Conservation (phyloP, 1,140 invertebrate species). For the Araneus ventricosus region DNA sequence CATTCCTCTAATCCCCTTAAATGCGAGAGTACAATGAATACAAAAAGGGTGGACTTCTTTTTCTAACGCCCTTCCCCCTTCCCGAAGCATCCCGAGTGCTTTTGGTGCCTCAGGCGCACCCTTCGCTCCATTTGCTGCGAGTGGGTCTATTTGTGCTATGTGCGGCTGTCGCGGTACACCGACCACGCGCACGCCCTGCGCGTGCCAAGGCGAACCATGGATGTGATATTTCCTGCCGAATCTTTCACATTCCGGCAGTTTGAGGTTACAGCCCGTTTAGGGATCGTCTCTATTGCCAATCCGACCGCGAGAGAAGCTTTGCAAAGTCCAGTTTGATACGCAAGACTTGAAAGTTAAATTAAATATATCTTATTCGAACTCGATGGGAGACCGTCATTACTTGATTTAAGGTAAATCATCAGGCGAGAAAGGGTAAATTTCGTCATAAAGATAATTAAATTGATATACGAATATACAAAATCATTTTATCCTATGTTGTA, state of each 20-base stretch:
- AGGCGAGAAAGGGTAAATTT: too few species aligned
- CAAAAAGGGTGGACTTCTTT: slow-evolving; percentile 25
- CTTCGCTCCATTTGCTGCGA: slow-evolving; percentile 59
- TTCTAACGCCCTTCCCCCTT: not conserved
- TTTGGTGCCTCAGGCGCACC: slow-evolving; percentile 10
- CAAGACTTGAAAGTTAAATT: too few species aligned
- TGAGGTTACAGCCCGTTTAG: not conserved
- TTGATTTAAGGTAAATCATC: too few species aligned
- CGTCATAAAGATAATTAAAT: too few species aligned
- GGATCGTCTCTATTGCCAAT: not conserved
- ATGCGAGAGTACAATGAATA: slow-evolving; percentile 52
- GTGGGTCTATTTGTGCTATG: not conserved
- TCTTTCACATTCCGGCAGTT: slow-evolving; percentile 11
- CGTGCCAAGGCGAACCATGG: not conserved
- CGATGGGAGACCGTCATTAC: too few species aligned
- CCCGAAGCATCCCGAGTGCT: not conserved
- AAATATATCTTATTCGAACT: too few species aligned
- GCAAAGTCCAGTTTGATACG: too few species aligned
- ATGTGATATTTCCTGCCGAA: not conserved
- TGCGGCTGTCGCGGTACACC: slow-evolving; percentile 48
- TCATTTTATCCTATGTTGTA: too few species aligned
- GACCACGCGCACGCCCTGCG: slow-evolving; percentile 20
- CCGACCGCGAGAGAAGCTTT: too few species aligned
- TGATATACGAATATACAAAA: too few species aligned
- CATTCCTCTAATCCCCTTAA: slow-evolving; percentile 56